Evolutionary conservation across 2,797 vertebrate species (phyloP), one percentile per base, ranked within the genome.

Genomic region (Mus minutoides): DNA sequence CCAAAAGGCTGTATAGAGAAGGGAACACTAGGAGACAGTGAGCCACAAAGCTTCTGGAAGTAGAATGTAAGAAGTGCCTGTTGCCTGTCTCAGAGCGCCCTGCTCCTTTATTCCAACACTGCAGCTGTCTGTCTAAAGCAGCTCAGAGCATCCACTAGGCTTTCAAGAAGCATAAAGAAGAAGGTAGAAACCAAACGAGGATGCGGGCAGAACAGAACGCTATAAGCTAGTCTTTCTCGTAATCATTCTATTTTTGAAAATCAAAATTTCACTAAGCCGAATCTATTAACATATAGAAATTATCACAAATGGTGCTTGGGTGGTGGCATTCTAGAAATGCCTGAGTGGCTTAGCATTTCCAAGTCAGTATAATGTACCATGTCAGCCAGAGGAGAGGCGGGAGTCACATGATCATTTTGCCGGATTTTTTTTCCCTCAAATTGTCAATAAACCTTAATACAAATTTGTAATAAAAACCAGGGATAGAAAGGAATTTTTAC

Each of bases 381-480:
- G 88, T 94, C 93, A 82, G 60, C 90, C 64, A 88, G 52, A 31
- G 8, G 62, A 67, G 26, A 75, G 9, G 37, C 10, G 3, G 43
- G 56, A 49, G 88, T 93, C 73, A 92, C 3, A 62, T 73, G 12
- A 82, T 91, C 26, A 64, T 73, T 46, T 69, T 49, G 62, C 37
- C 87, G 71, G 75, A 3, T 69, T 90, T 85, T 37, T 80, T 2
- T 10, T 5, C 13, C 6, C 17, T 7, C 6, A 73, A 89, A 37
- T 67, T 56, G 92, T 88, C 77, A 60, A 78, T 93, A 92, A 93
- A 82, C 11, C 87, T 87, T 90, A 86, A 67, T 96, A 46, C 13
- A 11, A 43, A 92, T 52, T 95, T 8, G 19, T 87, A 96, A 69
- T 94, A 91, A 97, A 89, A 97, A 73, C 8, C 71, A 83, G 40